Base-by-base conservation (phyloP, 2,888 invertebrate genomes). In the Luperina nickerlii region DNA sequence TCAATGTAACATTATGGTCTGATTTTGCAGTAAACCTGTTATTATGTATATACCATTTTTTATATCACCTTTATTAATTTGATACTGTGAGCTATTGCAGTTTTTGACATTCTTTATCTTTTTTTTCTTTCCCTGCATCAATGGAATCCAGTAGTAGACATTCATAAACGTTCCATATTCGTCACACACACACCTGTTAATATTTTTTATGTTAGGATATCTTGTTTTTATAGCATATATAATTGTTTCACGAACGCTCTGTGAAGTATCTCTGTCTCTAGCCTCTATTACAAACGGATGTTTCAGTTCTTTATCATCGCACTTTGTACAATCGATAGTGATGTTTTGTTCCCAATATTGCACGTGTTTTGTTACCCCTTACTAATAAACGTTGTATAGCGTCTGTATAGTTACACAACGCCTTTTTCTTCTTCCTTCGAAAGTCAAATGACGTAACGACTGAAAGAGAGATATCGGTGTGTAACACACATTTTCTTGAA, bases 241-340 rank as follows among this genome's bases (percentile, higher is more conserved):
- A 32, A 32, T 75, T 83, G 72, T 75, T 62, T 80, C 18, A 60
- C 13, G 13, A 54, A 2, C 32, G 20, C 69, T 62, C 54, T 66
- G 48, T 73, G 51, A 54, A 75, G n/a, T 76, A 66, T 65, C 51
- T 80, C 9, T 71, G 27, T 60, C 45, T 75, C 5, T 68, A 18
- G 60, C 71, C 45, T 65, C 18, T n/a, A 63, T n/a, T 78, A 70
- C 38, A 79, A 71, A 80, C 81, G 74, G 82, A 76, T 85, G 82
- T 73, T 65, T 81, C 38, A 38, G 57, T 57, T 74, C 42, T 72
- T 86, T 84, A 82, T 86, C 74, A 70, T 57, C 65, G 89, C 48
- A 84, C 89, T 82, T 79, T 79, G 84, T 77, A 74, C 81, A 51
- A 42, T 60, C 20, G 80, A 82, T 89, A 89, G 45, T 60, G 32